These are phyloP conservation scores for Aromia moschata DNA, from an alignment of 2,888 invertebrate species.

Conservation along the genomic window DNA sequence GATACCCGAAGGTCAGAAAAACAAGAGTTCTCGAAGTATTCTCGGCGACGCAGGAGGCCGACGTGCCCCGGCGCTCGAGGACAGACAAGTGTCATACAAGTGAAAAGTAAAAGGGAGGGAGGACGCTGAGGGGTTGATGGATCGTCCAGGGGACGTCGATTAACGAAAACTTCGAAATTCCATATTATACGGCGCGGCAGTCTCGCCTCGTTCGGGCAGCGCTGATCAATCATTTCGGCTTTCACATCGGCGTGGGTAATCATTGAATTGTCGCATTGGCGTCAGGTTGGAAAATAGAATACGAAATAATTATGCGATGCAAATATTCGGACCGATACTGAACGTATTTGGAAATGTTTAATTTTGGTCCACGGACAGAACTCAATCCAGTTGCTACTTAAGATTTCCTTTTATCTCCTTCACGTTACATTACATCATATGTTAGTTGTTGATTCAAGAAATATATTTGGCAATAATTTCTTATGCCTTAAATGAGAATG, in stretches of 20 bases:
- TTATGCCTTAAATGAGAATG: too few relatives aligned
- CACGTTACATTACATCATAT: too few relatives aligned
- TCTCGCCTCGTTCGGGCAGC: conserved; percentile 3
- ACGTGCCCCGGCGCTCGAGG: conserved; percentile 6
- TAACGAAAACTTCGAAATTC: conserved; percentile 21
- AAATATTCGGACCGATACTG: too few relatives aligned
- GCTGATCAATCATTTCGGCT: conserved; percentile 8
- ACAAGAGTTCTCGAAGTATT: too few relatives aligned
- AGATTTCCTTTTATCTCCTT: too few relatives aligned
- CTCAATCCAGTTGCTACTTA: too few relatives aligned
- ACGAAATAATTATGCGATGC: background rate
- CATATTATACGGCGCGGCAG: conserved; percentile 7
- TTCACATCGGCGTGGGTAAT: background rate
- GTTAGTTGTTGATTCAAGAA: too few relatives aligned
- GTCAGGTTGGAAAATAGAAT: background rate
- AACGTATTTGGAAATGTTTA: too few relatives aligned
- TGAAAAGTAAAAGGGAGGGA: conserved; percentile 3
- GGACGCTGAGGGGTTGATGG: conserved; percentile 9
- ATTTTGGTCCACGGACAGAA: too few relatives aligned
- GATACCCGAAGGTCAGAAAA: too few relatives aligned
- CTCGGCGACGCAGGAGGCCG: too few relatives aligned
- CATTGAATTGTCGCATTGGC: background rate
- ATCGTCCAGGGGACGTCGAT: conserved; percentile 20
- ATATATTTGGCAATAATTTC: too few relatives aligned
- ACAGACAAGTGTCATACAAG: conserved; percentile 23